A percentile compares a stretch with the other conserved stretches of the same genome.
Evolutionary conservation across 2,888 invertebrate genomes (phyloP).

Genomic region (Drosophila borborema): DNA sequence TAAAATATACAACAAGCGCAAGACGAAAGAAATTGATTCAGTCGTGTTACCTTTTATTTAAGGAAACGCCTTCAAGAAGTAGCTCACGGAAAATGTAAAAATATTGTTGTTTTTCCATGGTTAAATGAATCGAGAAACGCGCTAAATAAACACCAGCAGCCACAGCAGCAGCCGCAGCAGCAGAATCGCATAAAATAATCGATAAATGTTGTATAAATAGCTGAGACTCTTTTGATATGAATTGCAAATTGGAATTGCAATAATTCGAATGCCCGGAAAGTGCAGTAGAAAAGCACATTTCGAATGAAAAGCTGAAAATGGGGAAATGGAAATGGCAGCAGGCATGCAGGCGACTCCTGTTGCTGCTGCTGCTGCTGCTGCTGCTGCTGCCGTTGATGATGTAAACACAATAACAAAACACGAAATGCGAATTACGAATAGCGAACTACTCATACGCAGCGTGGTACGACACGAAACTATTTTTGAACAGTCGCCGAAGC

Average conservation of each 20-base stretch:
- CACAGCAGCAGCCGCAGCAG: constrained; percentile 29
- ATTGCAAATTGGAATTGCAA: constrained; percentile 71
- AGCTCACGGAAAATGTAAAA: not conserved
- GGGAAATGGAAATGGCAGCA: constrained; percentile 49
- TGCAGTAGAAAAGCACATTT: constrained; percentile 44
- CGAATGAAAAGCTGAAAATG: constrained; percentile 44
- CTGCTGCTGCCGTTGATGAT: constrained; percentile 42
- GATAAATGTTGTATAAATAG: constrained; percentile 70
- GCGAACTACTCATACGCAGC: constrained; percentile 55
- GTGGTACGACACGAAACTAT: constrained; percentile 40
- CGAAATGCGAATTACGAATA: constrained; percentile 13
- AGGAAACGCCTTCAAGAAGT: not conserved
- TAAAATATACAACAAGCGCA: not conserved
- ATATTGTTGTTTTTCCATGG: constrained; percentile 17
- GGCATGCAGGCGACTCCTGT: constrained; percentile 23
- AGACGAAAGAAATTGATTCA: not conserved
- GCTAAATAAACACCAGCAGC: constrained; percentile 57
- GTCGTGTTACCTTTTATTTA: not conserved
- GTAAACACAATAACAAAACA: constrained; percentile 51
- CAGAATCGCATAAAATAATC: constrained; percentile 61
- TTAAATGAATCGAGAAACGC: constrained; percentile 42
- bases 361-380: constrained; percentile 11
- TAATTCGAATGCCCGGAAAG: constrained; percentile 53
- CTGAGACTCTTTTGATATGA: constrained; percentile 67
- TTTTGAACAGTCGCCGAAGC: constrained; percentile 18